Conservation (phyloP, 2,797 vertebrate genomes). For the Lepus oiostolus region DNA sequence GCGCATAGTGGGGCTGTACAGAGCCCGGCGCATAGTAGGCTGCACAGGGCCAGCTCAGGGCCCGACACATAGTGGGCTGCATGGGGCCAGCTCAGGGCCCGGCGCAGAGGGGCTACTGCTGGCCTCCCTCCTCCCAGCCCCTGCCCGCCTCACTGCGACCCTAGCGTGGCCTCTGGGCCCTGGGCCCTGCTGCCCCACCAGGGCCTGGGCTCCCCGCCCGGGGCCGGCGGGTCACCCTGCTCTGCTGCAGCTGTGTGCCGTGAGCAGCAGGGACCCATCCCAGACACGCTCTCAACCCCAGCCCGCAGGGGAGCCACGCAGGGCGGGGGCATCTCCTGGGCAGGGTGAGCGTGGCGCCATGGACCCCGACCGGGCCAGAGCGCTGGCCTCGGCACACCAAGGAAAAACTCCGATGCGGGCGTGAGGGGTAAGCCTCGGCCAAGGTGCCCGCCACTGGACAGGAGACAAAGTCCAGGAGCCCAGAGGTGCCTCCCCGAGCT, state of each 20-base stretch:
- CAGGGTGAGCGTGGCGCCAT: background rate
- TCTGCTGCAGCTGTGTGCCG: background rate
- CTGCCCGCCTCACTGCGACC: no score
- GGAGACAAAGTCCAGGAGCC: accelerated
- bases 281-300: accelerated
- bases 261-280: background rate
- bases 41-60: background rate
- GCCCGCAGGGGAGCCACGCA: background rate
- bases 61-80: no score
- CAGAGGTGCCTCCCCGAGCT: background rate
- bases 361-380: accelerated
- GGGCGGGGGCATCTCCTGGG: background rate
- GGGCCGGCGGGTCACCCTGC: background rate
- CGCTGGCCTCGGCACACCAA: accelerated
- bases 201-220: background rate
- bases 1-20: no score
- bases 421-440: accelerated
- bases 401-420: accelerated
- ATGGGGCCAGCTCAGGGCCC: no score
- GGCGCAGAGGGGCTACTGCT: accelerated
- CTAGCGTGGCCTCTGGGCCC: background rate
- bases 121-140: background rate
- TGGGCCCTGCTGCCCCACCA: background rate
- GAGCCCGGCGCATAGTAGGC: no score
- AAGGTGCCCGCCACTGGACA: accelerated